Percentiles rank a stretch among this genome's conserved stretches.
Evolutionary conservation across 1,140 invertebrate genomes (phyloP).

Genomic region (Neodiprion fabricii): DNA sequence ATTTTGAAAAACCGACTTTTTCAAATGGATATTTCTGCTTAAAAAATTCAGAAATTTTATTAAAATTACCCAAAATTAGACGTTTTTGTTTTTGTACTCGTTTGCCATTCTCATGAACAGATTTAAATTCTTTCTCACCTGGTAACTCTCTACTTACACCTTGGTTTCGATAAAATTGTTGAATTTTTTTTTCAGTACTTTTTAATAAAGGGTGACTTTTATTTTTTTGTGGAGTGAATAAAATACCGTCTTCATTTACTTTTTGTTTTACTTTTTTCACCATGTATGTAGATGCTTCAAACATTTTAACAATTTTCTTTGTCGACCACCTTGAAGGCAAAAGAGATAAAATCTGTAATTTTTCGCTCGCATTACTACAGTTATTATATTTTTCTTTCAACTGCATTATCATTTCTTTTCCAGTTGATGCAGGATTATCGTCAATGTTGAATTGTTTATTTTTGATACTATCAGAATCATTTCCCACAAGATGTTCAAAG

Average conservation of each 20-base stretch:
- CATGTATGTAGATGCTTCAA: conserved; percentile 19
- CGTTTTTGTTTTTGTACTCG: conserved; percentile 28
- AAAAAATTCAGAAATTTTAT: conserved; percentile 22
- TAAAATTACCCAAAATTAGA: conserved; percentile 24
- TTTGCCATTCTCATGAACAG: conserved; percentile 24
- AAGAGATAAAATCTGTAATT: conserved; percentile 17
- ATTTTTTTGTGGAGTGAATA: conserved; percentile 21
- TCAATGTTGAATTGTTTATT: neutral
- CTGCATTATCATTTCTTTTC: conserved; percentile 23
- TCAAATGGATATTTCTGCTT: conserved; percentile 15
- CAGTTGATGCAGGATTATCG: conserved; percentile 14
- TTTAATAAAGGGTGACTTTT: conserved; percentile 20
- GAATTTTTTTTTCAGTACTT: conserved; percentile 17
- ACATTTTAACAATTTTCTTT: conserved; percentile 20
- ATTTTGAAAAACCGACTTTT: conserved; percentile 29
- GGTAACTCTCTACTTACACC: conserved; percentile 19
- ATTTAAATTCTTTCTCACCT: conserved; percentile 23
- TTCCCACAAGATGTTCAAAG: conserved; percentile 15
- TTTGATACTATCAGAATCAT: conserved; percentile 8
- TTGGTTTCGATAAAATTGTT: conserved; percentile 24
- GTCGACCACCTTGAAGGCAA: conserved; percentile 20
- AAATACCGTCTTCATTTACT: conserved; percentile 26
- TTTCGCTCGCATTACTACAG: conserved; percentile 17
- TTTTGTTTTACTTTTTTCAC: conserved; percentile 23
- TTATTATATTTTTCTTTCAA: conserved; percentile 19